Conservation (phyloP, 2,113 vertebrate species). For the Micromys minutus region DNA sequence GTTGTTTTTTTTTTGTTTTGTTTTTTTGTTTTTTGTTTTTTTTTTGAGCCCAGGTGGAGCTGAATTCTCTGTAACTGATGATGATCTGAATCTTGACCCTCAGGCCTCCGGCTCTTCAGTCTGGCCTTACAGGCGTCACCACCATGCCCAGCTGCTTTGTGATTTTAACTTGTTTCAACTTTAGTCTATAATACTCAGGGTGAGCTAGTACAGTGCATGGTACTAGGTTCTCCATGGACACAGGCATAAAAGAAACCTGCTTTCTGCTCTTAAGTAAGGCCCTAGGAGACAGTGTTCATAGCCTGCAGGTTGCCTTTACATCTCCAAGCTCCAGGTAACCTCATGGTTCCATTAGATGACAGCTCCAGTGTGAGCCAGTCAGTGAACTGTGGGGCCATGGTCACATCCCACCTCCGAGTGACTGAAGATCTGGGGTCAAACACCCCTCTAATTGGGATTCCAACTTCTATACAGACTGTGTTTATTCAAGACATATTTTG, state of each 20-base stretch:
- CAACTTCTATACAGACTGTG: neutral
- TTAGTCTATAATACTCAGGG: neutral
- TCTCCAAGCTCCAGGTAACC: neutral
- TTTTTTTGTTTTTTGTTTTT: too few relatives aligned
- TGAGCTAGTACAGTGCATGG: neutral
- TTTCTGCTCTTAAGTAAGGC: neutral
- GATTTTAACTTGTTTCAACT: neutral
- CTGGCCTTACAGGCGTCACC: neutral
- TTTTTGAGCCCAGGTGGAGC: neutral
- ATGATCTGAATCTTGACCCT: neutral
- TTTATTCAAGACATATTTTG: constrained; percentile 20
- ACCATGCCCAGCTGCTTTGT: neutral
- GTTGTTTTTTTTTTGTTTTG: neutral
- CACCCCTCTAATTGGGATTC: neutral
- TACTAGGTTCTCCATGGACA: neutral
- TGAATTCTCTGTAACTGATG: neutral
- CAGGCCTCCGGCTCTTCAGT: neutral
- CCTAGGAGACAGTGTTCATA: neutral
- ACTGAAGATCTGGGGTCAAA: neutral
- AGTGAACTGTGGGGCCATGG: neutral
- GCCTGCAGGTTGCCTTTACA: neutral
- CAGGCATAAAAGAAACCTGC: neutral
- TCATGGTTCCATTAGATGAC: too few relatives aligned
- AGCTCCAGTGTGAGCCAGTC: neutral
- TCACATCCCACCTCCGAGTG: neutral